Evolutionary conservation across 2,113 vertebrate species (phyloP), one percentile per base, ranked within the genome.

Genomic region (Atlantisia rogersi): DNA sequence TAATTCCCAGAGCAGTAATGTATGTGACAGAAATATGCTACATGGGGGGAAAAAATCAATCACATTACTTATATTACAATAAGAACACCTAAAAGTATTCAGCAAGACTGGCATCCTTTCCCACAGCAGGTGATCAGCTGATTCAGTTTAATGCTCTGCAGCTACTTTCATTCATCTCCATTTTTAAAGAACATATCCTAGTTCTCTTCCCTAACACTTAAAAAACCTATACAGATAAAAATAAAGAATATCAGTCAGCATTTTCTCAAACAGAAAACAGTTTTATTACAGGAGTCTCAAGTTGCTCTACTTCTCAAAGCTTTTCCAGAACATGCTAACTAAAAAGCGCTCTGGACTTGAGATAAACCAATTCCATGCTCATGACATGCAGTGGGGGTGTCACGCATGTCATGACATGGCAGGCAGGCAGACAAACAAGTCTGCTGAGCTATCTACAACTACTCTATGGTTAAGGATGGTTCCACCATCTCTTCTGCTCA

Each of bases 271-370:
- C 7, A 7, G 11, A 92, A 80, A 88, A 50, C 18, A 0, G 35
- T 74, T 86, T 77, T 11, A 68, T 78, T 48, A 74, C 14, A 67
- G 83, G 25, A 81, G 9, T 56, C 50, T 46, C 31, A 25, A 76
- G 70, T 21, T 52, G 12, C 12, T 82, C 37, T 73, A 25, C 60
- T 86, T 83, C 32, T 31, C 4, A 3, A 1, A 39, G 17, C 5
- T 86, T 90, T 92, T 78, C 28, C 42, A 71, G 24, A 86, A 55
- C 12, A 59, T 3, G 18, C 13, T 70, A 79, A 64, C 50, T 37
- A 74, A 77, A 91, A 93, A 31, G 14, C 10, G 62, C 85, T 11
- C 37, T n/a, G 63, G 35, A 96, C 83, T 63, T 77, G 35, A 70
- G 55, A 75, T 32, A 81, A 83, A 83, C 83, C 24, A 87, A 89